Conservation (phyloP, 2,888 invertebrate genomes). For the Lasius fuliginosus region DNA sequence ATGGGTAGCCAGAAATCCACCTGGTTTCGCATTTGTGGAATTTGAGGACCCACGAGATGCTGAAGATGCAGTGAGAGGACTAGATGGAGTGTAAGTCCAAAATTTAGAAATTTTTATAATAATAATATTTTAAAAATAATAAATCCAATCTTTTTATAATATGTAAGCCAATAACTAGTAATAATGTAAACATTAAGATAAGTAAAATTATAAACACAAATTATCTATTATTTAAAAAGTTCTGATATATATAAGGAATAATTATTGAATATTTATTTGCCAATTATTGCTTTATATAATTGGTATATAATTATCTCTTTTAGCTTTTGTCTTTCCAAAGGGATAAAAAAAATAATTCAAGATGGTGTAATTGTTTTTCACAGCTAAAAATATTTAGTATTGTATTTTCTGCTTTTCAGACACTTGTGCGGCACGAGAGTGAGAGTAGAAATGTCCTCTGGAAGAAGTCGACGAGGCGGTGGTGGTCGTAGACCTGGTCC, state of each 20-base stretch:
- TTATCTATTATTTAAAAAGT: background rate
- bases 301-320: background rate
- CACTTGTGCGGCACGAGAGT: conserved; percentile 96
- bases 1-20: conserved; percentile 97
- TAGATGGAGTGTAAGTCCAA: conserved; percentile 93
- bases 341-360: background rate
- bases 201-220: background rate
- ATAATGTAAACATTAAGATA: background rate
- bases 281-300: background rate
- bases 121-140: background rate
- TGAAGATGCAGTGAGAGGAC: conserved; percentile 93
- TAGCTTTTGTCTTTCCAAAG: background rate
- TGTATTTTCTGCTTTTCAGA: conserved; percentile 86
- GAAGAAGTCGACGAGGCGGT: conserved; percentile 92
- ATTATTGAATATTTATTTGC: background rate
- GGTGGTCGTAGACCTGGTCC: conserved; percentile 86
- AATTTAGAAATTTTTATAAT: background rate
- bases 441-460: conserved; percentile 97
- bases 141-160: background rate
- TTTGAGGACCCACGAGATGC: conserved; percentile 96
- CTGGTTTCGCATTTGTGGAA: conserved; percentile 96
- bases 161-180: background rate
- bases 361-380: background rate
- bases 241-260: background rate
- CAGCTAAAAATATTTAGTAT: background rate